These are phyloP conservation scores for Exocentrus adspersus DNA, from an alignment of 2,888 invertebrate genomes.

Conservation along the genomic window DNA sequence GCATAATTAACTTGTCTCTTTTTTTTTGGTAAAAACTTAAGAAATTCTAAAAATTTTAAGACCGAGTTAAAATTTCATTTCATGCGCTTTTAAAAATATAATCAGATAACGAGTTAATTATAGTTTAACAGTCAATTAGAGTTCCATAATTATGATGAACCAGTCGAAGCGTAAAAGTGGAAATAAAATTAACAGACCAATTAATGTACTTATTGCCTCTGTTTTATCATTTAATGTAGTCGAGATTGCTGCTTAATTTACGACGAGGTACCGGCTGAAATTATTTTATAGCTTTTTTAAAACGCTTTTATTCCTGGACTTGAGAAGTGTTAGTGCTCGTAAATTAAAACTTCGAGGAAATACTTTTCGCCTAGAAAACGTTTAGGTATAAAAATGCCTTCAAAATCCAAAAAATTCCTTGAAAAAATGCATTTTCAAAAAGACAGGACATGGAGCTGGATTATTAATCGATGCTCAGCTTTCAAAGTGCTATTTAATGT, in stretches of 20 bases:
- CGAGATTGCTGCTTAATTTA: not conserved
- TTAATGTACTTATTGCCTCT: not conserved
- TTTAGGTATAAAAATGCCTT: too few species aligned
- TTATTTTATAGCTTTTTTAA: not conserved
- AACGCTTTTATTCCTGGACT: not conserved
- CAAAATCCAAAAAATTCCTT: too few species aligned
- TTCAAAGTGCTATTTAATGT: too few species aligned
- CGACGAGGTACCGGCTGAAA: not conserved
- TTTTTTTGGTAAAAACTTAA: not conserved
- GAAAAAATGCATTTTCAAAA: too few species aligned
- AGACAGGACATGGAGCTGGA: too few species aligned
- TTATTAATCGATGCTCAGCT: too few species aligned
- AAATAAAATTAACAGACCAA: not conserved
- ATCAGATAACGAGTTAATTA: too few species aligned
- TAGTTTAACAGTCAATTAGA: not conserved
- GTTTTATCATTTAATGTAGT: not conserved
- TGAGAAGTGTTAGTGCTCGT: too few species aligned
- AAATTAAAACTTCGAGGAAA: too few species aligned
- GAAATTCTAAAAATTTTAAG: not conserved
- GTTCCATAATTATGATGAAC: not conserved
- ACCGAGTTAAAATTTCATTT: not conserved
- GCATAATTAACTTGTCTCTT: slow-evolving; percentile 1
- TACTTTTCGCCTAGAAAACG: too few species aligned
- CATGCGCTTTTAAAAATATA: too few species aligned
- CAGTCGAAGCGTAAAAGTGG: not conserved